Conservation (phyloP, 2,888 invertebrate genomes). For the Agapetus fuscipes region DNA sequence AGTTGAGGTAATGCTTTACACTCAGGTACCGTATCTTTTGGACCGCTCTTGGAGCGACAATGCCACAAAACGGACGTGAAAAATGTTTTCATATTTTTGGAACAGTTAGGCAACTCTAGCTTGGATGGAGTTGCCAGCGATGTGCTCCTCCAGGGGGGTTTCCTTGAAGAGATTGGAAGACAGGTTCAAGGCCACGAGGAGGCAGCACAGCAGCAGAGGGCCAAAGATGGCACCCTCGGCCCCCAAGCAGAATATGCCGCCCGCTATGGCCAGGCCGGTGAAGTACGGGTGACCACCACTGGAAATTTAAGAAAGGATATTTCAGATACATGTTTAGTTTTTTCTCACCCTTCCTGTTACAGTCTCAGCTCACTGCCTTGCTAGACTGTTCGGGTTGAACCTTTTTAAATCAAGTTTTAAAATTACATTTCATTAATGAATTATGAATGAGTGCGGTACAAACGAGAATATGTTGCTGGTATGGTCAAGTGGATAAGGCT, state of each 20-base stretch:
- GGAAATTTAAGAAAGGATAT: conserved; percentile 18
- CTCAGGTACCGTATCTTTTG: too few relatives aligned
- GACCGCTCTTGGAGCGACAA: too few relatives aligned
- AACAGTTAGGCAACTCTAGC: conserved; percentile 2
- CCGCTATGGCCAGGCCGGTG: conserved; percentile 93
- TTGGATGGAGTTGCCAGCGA: conserved; percentile 27
- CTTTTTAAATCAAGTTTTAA: too few relatives aligned
- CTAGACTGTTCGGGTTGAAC: too few relatives aligned
- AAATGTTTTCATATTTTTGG: too few relatives aligned
- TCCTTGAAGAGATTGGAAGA: conserved; percentile 61
- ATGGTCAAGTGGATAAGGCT: too few relatives aligned
- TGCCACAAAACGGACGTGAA: too few relatives aligned
- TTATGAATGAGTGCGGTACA: too few relatives aligned
- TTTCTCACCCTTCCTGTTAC: neutral
- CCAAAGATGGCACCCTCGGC: conserved; percentile 96
- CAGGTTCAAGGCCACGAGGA: conserved; percentile 86
- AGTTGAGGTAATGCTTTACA: too few relatives aligned
- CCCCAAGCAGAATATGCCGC: conserved; percentile 95
- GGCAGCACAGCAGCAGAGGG: conserved; percentile 86
- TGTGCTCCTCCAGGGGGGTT: conserved; percentile 53
- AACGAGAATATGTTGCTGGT: too few relatives aligned
- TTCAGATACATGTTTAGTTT: neutral
- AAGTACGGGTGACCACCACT: conserved; percentile 94
- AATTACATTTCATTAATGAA: too few relatives aligned
- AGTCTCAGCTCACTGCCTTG: neutral